phyloP scores from a whole-genome alignment of 2,113 vertebrate genomes.

The Crotalus helleri region DNA sequence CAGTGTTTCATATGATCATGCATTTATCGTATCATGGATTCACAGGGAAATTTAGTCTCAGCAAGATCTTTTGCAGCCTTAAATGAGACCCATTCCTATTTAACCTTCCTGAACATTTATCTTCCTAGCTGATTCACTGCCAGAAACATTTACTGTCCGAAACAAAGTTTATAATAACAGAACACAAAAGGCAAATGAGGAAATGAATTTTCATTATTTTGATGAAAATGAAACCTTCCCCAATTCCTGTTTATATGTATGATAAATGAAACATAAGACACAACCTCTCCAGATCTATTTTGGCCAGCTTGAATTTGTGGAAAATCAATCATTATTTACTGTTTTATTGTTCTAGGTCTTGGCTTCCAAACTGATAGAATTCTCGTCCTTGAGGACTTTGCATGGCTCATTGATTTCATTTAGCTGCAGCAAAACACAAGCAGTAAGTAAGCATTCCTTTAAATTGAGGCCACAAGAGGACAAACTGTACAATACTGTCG shows the following conservation, averaged over 20 bases:
- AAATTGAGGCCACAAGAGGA: neutral
- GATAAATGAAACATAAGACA: neutral
- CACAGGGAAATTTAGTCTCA: neutral
- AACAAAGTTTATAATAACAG: neutral
- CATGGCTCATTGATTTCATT: constrained; percentile 79
- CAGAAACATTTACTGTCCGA: neutral
- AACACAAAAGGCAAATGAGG: neutral
- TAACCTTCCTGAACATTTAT: too few species aligned
- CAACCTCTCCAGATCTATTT: neutral
- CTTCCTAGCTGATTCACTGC: too few species aligned
- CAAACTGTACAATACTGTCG: neutral
- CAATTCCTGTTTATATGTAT: neutral
- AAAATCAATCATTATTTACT: constrained; percentile 4
- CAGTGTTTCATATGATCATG: neutral
- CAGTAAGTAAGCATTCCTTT: constrained; percentile 71
- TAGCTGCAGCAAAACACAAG: constrained; percentile 74
- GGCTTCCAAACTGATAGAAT: constrained; percentile 68
- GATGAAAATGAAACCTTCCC: neutral
- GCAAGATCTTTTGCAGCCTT: neutral
- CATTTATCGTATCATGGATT: neutral
- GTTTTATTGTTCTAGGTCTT: constrained; percentile 51
- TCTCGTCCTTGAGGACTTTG: constrained; percentile 70
- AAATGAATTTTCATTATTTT: neutral
- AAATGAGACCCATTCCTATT: neutral
- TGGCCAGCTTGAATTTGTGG: neutral